Evolutionary conservation across 2,888 invertebrate species (phyloP).

Genomic region (Xanthorhoe designata): DNA sequence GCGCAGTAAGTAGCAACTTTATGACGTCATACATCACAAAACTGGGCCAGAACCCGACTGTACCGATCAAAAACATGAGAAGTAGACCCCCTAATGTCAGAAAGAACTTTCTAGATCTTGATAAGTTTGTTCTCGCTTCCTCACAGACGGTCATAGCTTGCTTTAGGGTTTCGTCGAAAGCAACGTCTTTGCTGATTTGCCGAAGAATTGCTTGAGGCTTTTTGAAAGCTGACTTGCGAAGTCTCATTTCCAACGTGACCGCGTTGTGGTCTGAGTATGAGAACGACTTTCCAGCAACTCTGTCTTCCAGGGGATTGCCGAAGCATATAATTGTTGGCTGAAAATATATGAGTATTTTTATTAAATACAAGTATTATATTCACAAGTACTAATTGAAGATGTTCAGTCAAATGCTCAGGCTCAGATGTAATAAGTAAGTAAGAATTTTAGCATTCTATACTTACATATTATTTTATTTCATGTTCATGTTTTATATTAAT

Average conservation of each 20-base stretch:
- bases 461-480: too few relatives aligned
- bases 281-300: constrained; percentile 89
- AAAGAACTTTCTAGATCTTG: constrained; percentile 82
- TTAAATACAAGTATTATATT: background rate
- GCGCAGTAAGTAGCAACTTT: constrained; percentile 87
- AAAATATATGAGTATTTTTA: constrained; percentile 40
- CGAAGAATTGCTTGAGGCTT: constrained; percentile 33
- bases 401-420: too few relatives aligned
- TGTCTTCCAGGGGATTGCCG: constrained; percentile 89
- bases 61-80: constrained; percentile 81
- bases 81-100: constrained; percentile 78
- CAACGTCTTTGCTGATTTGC: constrained; percentile 50
- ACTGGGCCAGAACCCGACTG: constrained; percentile 79
- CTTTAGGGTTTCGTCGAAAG: constrained; percentile 72
- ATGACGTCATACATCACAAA: constrained; percentile 82
- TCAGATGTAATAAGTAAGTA: too few relatives aligned
- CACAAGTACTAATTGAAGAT: too few relatives aligned
- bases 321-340: constrained; percentile 81
- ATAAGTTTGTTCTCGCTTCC: constrained; percentile 81
- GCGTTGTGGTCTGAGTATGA: constrained; percentile 97
- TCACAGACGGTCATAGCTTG: constrained; percentile 87
- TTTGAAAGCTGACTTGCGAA: constrained; percentile 51
- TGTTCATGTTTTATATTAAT: too few relatives aligned
- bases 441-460: too few relatives aligned
- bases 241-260: constrained; percentile 85